Conservation (phyloP, 2,797 vertebrate genomes). For the Agapornis canus region DNA sequence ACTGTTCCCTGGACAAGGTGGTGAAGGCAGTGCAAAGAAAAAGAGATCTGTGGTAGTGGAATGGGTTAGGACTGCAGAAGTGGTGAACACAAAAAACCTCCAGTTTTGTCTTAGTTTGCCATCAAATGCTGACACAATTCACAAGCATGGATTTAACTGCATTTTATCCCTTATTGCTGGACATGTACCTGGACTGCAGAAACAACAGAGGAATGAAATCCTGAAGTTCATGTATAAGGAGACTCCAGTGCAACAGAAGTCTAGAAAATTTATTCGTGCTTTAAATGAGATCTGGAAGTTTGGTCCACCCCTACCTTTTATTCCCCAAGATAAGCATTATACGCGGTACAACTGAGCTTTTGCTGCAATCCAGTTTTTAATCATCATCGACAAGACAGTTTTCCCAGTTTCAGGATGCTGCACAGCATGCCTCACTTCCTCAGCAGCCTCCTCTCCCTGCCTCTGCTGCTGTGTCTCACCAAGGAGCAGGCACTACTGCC, state of each 20-base stretch:
- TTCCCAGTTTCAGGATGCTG: neutral
- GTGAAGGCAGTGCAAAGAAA: neutral
- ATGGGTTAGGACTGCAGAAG: neutral
- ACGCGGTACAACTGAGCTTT: neutral
- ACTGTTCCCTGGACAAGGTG: neutral
- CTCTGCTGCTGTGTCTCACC: neutral
- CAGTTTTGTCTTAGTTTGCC: neutral
- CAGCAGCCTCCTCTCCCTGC: accelerated
- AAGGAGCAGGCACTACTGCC: neutral
- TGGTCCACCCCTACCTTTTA: neutral
- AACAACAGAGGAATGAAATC: neutral
- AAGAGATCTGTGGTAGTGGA: neutral
- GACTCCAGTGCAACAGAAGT: neutral
- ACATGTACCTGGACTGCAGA: neutral
- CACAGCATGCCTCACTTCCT: neutral
- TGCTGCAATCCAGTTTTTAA: neutral
- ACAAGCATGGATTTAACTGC: neutral
- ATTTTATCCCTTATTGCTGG: neutral
- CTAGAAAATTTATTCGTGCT: neutral
- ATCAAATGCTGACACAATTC: neutral
- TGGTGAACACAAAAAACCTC: neutral
- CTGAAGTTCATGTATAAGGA: neutral
- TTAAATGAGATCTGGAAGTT: constrained; percentile 4
- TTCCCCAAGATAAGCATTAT: neutral
- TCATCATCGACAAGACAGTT: neutral